Conservation (phyloP, 35 echinoderm and acorn worm species). For the Anneissia japonica region DNA sequence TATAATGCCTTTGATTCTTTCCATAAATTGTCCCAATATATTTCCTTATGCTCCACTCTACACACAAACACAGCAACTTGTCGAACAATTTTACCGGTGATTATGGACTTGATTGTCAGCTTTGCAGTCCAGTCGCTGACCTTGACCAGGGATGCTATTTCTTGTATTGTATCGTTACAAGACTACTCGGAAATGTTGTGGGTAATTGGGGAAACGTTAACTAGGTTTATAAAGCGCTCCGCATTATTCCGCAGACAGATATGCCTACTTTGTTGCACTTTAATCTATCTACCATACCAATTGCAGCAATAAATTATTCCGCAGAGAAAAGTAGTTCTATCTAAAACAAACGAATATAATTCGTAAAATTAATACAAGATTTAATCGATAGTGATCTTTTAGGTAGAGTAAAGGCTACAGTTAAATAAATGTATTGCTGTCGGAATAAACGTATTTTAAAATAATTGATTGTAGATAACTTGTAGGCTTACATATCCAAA, state of each 20-base stretch:
- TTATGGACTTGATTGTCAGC: background rate
- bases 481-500: too few relatives aligned
- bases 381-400: too few relatives aligned
- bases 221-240: background rate
- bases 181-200: background rate
- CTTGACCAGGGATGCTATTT: background rate
- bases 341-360: background rate
- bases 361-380: background rate
- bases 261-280: background rate
- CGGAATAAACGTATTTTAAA: too few relatives aligned
- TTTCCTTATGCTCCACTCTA: background rate
- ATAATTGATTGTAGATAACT: too few relatives aligned
- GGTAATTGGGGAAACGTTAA: background rate
- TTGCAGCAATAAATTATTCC: background rate
- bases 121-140: background rate
- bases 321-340: background rate
- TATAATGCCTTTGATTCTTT: too few relatives aligned
- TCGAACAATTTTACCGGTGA: background rate
- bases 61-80: background rate
- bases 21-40: too few relatives aligned
- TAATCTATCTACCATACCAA: background rate
- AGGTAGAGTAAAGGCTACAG: too few relatives aligned
- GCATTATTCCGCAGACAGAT: background rate
- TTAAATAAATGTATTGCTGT: too few relatives aligned
- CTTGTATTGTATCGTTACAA: background rate